These are phyloP conservation scores for Euspilapteryx auroguttella DNA, from an alignment of 2,888 invertebrate genomes.

Conservation along the genomic window DNA sequence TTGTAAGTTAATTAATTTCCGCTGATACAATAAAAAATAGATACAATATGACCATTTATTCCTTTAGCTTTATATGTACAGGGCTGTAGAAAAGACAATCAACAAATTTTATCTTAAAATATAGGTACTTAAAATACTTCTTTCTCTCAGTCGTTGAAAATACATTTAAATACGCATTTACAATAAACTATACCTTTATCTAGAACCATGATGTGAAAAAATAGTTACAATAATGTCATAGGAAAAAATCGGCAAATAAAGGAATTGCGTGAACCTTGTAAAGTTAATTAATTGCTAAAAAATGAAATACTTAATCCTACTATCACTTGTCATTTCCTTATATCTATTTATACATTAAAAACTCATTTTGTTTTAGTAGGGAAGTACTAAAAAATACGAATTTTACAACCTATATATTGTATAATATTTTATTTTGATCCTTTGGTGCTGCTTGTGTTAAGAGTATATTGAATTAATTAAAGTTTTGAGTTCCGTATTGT, in stretches of 20 bases:
- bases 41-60: constrained; percentile 9
- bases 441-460: constrained; percentile 44
- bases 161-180: constrained; percentile 19
- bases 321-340: constrained; percentile 52
- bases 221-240: too few species aligned
- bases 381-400: constrained; percentile 28
- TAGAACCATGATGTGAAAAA: constrained; percentile 36
- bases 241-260: too few species aligned
- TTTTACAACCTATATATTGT: constrained; percentile 41
- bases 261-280: too few species aligned
- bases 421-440: constrained; percentile 44
- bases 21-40: too few species aligned
- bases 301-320: constrained; percentile 45
- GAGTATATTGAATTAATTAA: too few species aligned
- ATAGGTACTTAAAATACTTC: constrained; percentile 46
- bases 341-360: constrained; percentile 20
- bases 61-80: constrained; percentile 43
- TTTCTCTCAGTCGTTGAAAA: constrained; percentile 39
- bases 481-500: too few species aligned
- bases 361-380: constrained; percentile 8
- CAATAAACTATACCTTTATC: constrained; percentile 20
- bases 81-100: constrained; percentile 51
- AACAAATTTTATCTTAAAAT: constrained; percentile 38
- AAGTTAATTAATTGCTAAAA: constrained; percentile 21
- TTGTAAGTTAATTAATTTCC: too few species aligned